These are phyloP conservation scores for Gandaritis pyraliata DNA, from an alignment of 2,888 invertebrate species.

Conservation along the genomic window DNA sequence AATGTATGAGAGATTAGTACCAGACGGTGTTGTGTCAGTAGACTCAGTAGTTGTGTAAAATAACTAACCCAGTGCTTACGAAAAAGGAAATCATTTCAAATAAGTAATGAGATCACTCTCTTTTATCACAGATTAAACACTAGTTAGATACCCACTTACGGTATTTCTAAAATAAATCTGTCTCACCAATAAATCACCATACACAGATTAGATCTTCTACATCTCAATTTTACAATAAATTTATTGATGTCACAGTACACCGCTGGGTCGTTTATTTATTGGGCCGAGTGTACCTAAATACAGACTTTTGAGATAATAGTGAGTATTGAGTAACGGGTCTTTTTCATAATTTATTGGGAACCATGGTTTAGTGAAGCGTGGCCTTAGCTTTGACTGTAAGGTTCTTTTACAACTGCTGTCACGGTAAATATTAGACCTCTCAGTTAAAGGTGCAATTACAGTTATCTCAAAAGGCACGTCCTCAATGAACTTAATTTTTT, in stretches of 20 bases:
- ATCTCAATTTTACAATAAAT: constrained; percentile 81
- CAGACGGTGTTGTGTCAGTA: no score
- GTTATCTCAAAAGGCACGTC: no score
- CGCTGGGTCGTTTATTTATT: constrained; percentile 66
- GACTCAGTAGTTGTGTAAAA: no score
- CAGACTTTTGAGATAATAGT: constrained; percentile 73
- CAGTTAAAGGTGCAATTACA: no score
- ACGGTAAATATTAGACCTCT: no score
- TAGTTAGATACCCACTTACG: constrained; percentile 29
- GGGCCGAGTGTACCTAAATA: constrained; percentile 74
- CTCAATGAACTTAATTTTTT: no score
- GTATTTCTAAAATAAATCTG: constrained; percentile 72
- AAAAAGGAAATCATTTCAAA: no score
- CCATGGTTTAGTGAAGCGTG: constrained; percentile 12
- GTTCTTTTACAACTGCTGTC: not conserved
- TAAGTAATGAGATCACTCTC: constrained; percentile 4
- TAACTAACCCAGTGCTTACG: no score
- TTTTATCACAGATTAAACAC: constrained; percentile 1
- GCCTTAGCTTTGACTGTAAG: not conserved
- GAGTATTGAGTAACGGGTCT: constrained; percentile 70
- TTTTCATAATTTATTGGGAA: constrained; percentile 58
- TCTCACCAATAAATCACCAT: constrained; percentile 71
- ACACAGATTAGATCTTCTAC: constrained; percentile 78
- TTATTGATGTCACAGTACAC: constrained; percentile 66
- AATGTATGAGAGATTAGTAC: no score